A percentile compares a stretch with the other conserved stretches of the same genome.
Conservation (phyloP, 2,797 vertebrate genomes). For the Spinus olivaceus region DNA sequence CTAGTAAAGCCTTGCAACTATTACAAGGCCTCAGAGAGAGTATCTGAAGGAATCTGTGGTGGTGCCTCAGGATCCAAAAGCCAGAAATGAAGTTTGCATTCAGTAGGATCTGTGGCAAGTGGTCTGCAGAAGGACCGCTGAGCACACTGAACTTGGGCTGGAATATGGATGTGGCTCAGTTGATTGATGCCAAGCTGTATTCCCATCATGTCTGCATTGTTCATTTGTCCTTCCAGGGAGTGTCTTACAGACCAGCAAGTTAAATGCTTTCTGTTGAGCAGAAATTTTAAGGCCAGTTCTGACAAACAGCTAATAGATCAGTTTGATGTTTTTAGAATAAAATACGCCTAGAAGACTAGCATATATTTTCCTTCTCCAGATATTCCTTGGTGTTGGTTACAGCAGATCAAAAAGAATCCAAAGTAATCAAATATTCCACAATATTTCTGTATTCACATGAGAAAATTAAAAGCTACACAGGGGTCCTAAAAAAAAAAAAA, state of each 20-base stretch:
- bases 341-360: not conserved
- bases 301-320: not conserved
- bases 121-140: not conserved
- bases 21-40: not conserved
- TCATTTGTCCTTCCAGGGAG: not conserved
- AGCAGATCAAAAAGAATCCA: not conserved
- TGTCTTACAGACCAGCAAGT: not conserved
- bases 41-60: not conserved
- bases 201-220: not conserved
- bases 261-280: not conserved
- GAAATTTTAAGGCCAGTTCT: conserved; percentile 1
- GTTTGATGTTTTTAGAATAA: not conserved
- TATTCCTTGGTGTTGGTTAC: not conserved
- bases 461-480: not conserved
- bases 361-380: not conserved
- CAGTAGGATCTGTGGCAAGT: not conserved
- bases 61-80: not conserved
- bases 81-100: not conserved
- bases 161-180: not conserved
- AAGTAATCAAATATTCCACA: not conserved
- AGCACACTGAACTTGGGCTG: not conserved
- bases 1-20: not conserved
- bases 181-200: not conserved
- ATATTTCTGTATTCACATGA: not conserved
- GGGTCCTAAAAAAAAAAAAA: not conserved